These are phyloP conservation scores for Oreamnos americanus DNA, from an alignment of 2,113 vertebrate species.

Conservation along the genomic window DNA sequence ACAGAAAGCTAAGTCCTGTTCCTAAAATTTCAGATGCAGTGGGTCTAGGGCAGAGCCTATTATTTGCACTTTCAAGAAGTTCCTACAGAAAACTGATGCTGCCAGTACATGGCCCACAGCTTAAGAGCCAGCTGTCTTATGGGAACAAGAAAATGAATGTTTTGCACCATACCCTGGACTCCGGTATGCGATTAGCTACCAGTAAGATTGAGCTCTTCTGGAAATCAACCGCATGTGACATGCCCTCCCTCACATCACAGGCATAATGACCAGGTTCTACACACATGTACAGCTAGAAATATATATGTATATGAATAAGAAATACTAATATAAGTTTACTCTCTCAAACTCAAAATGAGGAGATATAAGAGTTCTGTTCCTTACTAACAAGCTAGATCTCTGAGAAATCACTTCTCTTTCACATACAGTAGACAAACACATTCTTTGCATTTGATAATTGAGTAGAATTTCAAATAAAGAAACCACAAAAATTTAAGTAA, in stretches of 20 bases:
- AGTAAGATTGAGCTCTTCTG: neutral
- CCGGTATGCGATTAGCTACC: neutral
- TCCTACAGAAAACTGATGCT: neutral
- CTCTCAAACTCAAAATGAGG: neutral
- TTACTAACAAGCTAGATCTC: neutral
- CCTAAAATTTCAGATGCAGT: neutral
- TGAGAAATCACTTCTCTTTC: constrained; percentile 14
- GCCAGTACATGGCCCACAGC: neutral
- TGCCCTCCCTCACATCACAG: neutral
- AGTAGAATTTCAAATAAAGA: constrained; percentile 37
- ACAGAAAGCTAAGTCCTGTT: neutral
- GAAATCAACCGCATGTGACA: neutral
- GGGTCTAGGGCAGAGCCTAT: neutral
- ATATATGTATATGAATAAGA: neutral
- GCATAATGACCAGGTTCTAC: neutral
- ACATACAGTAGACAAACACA: neutral
- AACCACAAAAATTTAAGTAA: neutral
- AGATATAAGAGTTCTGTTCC: neutral
- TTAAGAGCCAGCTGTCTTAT: neutral
- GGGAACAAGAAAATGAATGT: neutral
- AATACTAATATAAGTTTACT: neutral
- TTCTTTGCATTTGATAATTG: constrained; percentile 18
- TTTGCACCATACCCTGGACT: neutral
- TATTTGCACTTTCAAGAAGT: neutral
- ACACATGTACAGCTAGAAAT: neutral